Evolutionary conservation across 2,113 vertebrate species (phyloP).

Genomic region (Columbina picui): DNA sequence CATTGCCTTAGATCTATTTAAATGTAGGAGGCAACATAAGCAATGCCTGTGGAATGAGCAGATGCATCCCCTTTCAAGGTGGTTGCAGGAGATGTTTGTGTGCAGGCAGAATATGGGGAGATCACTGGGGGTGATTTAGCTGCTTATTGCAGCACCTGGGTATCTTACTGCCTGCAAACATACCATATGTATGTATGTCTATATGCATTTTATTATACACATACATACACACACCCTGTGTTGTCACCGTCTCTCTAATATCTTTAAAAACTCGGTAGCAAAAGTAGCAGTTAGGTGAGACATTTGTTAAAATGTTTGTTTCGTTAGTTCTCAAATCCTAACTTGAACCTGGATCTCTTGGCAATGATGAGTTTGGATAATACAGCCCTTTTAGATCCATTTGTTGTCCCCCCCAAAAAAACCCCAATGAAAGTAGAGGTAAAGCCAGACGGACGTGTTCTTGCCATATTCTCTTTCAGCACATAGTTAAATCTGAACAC

Average conservation of each 20-base stretch:
- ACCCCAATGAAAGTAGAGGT: conserved; percentile 34
- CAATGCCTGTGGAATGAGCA: conserved; percentile 10
- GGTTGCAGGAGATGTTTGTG: neutral
- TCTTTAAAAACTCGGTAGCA: neutral
- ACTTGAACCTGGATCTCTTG: neutral
- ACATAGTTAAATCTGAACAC: conserved; percentile 10
- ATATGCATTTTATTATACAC: conserved; percentile 19
- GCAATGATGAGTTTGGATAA: neutral
- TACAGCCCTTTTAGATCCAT: neutral
- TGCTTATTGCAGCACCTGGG: neutral
- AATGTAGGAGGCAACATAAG: neutral
- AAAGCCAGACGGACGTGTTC: neutral
- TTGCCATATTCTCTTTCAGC: conserved; percentile 24
- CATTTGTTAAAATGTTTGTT: neutral
- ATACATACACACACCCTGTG: conserved; percentile 11
- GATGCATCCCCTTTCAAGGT: neutral
- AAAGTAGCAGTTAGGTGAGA: conserved; percentile 32
- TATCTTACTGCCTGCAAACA: neutral
- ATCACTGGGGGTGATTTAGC: neutral
- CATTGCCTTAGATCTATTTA: neutral
- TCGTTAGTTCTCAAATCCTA: neutral
- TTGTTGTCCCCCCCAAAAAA: conserved; percentile 8
- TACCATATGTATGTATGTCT: conserved; percentile 7
- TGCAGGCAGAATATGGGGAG: neutral
- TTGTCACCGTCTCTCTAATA: neutral